Conservation (phyloP, 2,888 invertebrate species). For the Gnatocerus cornutus region DNA sequence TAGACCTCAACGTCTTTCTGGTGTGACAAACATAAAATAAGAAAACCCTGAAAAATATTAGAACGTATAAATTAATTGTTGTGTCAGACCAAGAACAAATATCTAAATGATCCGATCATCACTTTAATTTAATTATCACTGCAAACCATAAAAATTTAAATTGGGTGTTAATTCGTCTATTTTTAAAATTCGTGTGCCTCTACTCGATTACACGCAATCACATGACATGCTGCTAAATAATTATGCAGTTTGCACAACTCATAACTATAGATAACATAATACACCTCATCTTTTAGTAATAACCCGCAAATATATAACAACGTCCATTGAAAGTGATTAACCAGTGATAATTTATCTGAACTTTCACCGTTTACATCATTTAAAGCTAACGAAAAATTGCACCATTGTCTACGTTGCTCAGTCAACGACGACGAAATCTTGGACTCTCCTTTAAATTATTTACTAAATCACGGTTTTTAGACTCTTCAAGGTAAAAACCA, state of each 20-base stretch:
- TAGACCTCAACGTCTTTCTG: no score
- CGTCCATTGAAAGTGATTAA: background rate
- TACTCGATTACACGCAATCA: background rate
- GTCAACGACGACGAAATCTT: background rate
- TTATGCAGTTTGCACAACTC: background rate
- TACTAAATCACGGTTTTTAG: background rate
- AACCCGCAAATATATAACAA: background rate
- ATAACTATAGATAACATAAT: background rate
- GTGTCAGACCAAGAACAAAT: no score
- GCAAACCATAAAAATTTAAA: no score
- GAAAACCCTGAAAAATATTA: no score
- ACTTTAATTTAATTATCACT: slow-evolving; percentile 1
- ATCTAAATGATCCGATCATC: no score
- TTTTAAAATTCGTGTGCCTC: background rate
- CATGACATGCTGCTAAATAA: slow-evolving; percentile 1
- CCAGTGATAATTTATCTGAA: background rate
- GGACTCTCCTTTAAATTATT: background rate
- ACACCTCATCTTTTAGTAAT: background rate
- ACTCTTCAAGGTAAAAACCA: slow-evolving; percentile 15
- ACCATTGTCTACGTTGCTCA: background rate
- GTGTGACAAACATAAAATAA: no score
- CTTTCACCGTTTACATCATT: slow-evolving; percentile 21
- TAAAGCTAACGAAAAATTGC: slow-evolving; percentile 12
- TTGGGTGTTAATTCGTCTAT: background rate
- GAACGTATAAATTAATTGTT: no score